Evolutionary conservation across 2,113 vertebrate species (phyloP).

Genomic region (Etia nguti): DNA sequence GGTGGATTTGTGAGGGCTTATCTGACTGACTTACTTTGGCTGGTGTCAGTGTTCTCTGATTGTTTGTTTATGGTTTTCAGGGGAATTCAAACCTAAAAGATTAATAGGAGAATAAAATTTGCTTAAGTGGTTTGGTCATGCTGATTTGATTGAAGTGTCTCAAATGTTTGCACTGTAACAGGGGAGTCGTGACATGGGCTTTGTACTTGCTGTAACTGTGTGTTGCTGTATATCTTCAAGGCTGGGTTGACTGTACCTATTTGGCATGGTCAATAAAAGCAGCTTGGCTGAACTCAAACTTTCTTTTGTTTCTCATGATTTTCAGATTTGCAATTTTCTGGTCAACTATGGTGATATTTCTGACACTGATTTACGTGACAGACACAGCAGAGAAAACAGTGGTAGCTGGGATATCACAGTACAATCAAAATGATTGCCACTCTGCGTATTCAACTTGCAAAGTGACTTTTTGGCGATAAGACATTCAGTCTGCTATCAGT

Average conservation of each 20-base stretch:
- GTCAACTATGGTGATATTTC: not conserved
- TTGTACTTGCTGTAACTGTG: slow-evolving; percentile 57
- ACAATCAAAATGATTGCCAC: not conserved
- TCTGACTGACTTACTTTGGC: slow-evolving; percentile 43
- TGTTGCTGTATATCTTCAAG: slow-evolving; percentile 51
- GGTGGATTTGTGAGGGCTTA: not conserved
- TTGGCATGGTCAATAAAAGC: slow-evolving; percentile 74
- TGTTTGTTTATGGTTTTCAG: not conserved
- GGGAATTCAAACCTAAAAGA: not conserved
- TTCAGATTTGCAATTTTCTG: not conserved
- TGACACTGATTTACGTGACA: not conserved
- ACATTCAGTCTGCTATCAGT: not conserved
- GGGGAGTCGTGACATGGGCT: slow-evolving; percentile 21
- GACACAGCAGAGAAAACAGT: not conserved
- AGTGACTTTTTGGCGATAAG: not conserved
- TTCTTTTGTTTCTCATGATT: not conserved
- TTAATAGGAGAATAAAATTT: not conserved
- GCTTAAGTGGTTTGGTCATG: slow-evolving; percentile 35
- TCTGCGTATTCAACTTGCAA: not conserved
- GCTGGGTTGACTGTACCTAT: slow-evolving; percentile 60
- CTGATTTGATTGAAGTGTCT: slow-evolving; percentile 41
- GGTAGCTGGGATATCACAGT: not conserved
- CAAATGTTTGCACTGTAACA: slow-evolving; percentile 33
- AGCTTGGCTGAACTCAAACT: slow-evolving; percentile 35
- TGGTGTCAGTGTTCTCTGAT: slow-evolving; percentile 44